phyloP scores from a whole-genome alignment of 2,113 vertebrate species.

The Phycodurus eques region DNA sequence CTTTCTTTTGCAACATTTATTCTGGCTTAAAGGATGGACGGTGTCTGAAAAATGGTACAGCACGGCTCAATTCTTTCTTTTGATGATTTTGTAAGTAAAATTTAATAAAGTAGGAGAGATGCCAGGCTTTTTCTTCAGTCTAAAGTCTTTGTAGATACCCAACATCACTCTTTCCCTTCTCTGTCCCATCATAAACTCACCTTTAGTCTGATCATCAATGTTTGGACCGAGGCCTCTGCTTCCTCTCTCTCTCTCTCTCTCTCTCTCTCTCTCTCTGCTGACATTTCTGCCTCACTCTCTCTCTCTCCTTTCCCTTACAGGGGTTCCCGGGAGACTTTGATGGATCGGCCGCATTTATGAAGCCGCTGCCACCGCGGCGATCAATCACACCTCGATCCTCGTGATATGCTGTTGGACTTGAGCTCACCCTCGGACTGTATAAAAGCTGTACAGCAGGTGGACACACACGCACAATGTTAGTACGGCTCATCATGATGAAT shows the following conservation, averaged over 20 bases:
- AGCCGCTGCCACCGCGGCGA: slow-evolving; percentile 72
- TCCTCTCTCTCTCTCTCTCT: slow-evolving; percentile 35
- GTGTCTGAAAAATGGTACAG: too few species aligned
- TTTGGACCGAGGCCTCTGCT: slow-evolving; percentile 43
- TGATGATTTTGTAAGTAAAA: too few species aligned
- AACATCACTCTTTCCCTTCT: slow-evolving; percentile 3
- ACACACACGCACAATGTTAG: slow-evolving; percentile 22
- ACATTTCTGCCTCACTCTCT: slow-evolving; percentile 62
- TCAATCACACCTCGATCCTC: slow-evolving; percentile 68
- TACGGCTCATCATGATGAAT: neutral
- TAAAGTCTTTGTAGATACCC: slow-evolving; percentile 18
- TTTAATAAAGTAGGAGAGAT: too few species aligned
- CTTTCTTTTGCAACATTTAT: too few species aligned
- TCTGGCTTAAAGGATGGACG: too few species aligned
- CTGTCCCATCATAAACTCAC: slow-evolving; percentile 35
- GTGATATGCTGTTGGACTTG: slow-evolving; percentile 44
- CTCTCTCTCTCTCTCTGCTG: slow-evolving; percentile 38
- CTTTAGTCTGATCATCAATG: slow-evolving; percentile 61
- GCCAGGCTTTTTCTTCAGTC: too few species aligned
- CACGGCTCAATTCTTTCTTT: too few species aligned
- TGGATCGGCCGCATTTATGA: slow-evolving; percentile 75
- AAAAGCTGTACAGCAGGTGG: slow-evolving; percentile 18
- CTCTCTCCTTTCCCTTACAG: slow-evolving; percentile 36
- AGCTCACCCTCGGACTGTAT: slow-evolving; percentile 38
- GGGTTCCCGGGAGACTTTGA: slow-evolving; percentile 68